These are phyloP conservation scores for Auanema freiburgensis DNA, from an alignment of 2,888 invertebrate species.

Conservation along the genomic window DNA sequence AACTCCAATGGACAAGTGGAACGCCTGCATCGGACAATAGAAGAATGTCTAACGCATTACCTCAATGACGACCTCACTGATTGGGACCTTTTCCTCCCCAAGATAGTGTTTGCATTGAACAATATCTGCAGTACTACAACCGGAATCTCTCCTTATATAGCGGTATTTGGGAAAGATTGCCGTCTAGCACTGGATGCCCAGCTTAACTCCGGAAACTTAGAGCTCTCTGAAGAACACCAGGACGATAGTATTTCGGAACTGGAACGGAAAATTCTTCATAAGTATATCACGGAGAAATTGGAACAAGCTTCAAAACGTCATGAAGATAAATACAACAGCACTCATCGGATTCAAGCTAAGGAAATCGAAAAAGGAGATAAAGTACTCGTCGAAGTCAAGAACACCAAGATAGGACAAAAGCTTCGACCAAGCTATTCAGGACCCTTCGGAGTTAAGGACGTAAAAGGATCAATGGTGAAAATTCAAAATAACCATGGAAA, in stretches of 20 bases:
- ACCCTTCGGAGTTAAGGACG: not conserved
- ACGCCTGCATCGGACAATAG: constrained; percentile 5
- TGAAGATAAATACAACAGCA: too few species aligned
- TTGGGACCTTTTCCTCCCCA: too few species aligned
- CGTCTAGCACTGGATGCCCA: constrained; percentile 1
- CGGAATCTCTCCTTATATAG: constrained; percentile 3
- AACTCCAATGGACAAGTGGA: constrained; percentile 10
- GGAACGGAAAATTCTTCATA: too few species aligned
- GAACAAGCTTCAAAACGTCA: too few species aligned
- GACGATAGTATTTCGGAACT: too few species aligned
- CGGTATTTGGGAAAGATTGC: constrained; percentile 9
- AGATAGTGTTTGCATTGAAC: too few species aligned
- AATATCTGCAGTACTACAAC: not conserved
- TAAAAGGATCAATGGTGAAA: too few species aligned
- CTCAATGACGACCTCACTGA: not conserved
- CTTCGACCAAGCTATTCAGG: not conserved
- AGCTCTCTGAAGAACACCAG: too few species aligned
- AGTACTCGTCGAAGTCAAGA: not conserved
- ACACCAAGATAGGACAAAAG: too few species aligned
- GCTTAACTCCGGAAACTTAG: too few species aligned
- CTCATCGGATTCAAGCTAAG: not conserved
- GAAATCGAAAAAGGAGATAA: not conserved
- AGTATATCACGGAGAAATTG: too few species aligned
- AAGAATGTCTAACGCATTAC: constrained; percentile 9
- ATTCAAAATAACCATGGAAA: too few species aligned